Evolutionary conservation across 2,113 vertebrate species (phyloP).

Genomic region (Tonatia bakeri): DNA sequence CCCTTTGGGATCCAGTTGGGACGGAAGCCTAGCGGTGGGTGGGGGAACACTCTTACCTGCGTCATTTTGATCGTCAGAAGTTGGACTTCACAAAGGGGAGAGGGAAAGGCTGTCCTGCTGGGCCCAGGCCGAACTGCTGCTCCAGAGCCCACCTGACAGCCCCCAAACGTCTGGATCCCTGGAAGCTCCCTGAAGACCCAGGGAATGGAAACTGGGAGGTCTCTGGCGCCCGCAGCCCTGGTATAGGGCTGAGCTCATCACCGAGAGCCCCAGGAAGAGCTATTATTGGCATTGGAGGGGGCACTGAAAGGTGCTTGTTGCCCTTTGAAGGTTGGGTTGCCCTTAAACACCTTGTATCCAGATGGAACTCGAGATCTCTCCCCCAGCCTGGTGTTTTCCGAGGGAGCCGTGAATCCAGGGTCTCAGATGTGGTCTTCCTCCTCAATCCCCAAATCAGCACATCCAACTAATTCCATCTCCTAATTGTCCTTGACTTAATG

Average conservation of each 20-base stretch:
- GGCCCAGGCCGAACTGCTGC: slow-evolving; percentile 52
- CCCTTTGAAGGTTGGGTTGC: not conserved
- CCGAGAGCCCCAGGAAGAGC: not conserved
- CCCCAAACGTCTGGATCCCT: not conserved
- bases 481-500: not conserved
- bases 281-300: not conserved
- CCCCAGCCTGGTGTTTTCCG: not conserved
- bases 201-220: not conserved
- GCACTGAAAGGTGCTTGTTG: not conserved
- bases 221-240: not conserved
- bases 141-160: slow-evolving; percentile 5
- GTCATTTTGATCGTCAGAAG: slow-evolving; percentile 69
- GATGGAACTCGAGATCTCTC: not conserved
- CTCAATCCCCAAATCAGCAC: not conserved
- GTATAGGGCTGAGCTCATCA: not conserved
- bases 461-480: not conserved
- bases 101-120: slow-evolving; percentile 30
- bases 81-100: slow-evolving; percentile 62
- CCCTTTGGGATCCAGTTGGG: slow-evolving; percentile 18
- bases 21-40: slow-evolving; percentile 61
- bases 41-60: slow-evolving; percentile 71
- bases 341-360: not conserved
- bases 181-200: not conserved
- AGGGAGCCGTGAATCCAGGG: not conserved
- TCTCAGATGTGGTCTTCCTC: not conserved